Base-by-base conservation (phyloP, 2,888 invertebrate genomes). In the Yponomeuta plumbellus region DNA sequence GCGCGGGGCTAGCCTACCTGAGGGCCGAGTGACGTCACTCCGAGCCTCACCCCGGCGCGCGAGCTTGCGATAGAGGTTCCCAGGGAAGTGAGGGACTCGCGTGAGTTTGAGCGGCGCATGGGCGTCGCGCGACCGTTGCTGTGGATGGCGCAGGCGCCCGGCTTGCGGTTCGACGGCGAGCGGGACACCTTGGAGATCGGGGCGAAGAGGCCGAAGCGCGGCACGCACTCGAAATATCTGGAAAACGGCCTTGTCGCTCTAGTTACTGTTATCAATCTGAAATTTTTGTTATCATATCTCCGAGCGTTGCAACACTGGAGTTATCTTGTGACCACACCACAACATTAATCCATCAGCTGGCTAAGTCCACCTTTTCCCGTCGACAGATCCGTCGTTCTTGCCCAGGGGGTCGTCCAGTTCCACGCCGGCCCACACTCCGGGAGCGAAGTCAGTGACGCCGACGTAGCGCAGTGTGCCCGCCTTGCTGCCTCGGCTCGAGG, bases 341-440 rank as follows among this genome's bases (percentile, higher is more conserved):
- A 52, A 52, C 17, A 13, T 17, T 52, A 17, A 52, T 52, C 34
- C 34, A 34, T 34, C 34, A 34, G 56, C 56, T 17, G 6, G 20
- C 56, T 40, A 17, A 66, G 34, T 52, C 21, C 44, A 98, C 97
- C 97, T 96, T 86, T 95, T 95, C 67, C 97, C 98, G 71, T 95
- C 96, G 44, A 99, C 97, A 65, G 97, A 95, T 68, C 99, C 99
- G 80, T 99, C 98, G 85, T 99, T 99, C 88, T 99, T 99, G 66
- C 99, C 99, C 68, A 95, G 89, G 0, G 97, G 95, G 72, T 98
- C 97, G 80, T 98, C 98, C 73, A 99, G 92, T 84, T 99, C 98
- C 22, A 99, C 96, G 26, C 99, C 99, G 70, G 97, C 98, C 98
- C 98, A 99, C 74, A 97, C 94, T 52, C 99, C 99, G 52, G 94